These are phyloP conservation scores for Brachypteracias leptosomus DNA, from an alignment of 2,113 vertebrate genomes.

Conservation along the genomic window DNA sequence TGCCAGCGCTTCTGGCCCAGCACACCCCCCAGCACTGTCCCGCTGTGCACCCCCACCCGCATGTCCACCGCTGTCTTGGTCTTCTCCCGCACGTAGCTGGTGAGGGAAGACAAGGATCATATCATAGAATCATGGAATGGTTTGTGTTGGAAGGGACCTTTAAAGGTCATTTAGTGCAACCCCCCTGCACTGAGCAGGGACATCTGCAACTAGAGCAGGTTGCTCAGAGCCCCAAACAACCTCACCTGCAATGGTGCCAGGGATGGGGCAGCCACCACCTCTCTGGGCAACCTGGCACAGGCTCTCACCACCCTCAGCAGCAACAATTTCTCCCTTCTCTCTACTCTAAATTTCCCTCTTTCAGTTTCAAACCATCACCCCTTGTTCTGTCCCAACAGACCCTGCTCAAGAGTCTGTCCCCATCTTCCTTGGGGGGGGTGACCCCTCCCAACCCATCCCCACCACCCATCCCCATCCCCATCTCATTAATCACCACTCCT, in stretches of 20 bases:
- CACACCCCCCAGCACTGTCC: constrained; percentile 90
- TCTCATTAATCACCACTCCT: neutral
- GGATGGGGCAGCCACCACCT: too few species aligned
- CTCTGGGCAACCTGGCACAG: too few species aligned
- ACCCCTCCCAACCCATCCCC: neutral
- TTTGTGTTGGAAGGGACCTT: neutral
- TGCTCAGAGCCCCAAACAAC: too few species aligned
- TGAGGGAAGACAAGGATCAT: neutral
- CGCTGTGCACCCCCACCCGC: constrained; percentile 94
- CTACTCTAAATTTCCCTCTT: too few species aligned
- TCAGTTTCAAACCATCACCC: neutral
- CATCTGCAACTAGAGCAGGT: too few species aligned
- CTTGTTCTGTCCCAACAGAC: neutral
- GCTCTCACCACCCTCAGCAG: too few species aligned
- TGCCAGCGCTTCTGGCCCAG: constrained; percentile 97
- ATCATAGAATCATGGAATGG: neutral
- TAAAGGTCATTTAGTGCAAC: too few species aligned
- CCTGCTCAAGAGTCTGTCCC: neutral
- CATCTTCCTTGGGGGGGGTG: too few species aligned
- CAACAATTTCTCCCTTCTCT: too few species aligned
- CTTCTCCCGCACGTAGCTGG: constrained; percentile 90
- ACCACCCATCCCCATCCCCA: neutral
- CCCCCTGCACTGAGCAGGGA: too few species aligned
- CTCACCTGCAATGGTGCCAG: too few species aligned
- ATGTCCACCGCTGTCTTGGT: constrained; percentile 93